These are phyloP conservation scores for Trinorchestia longiramus DNA, from an alignment of 1,140 invertebrate genomes.

Conservation along the genomic window DNA sequence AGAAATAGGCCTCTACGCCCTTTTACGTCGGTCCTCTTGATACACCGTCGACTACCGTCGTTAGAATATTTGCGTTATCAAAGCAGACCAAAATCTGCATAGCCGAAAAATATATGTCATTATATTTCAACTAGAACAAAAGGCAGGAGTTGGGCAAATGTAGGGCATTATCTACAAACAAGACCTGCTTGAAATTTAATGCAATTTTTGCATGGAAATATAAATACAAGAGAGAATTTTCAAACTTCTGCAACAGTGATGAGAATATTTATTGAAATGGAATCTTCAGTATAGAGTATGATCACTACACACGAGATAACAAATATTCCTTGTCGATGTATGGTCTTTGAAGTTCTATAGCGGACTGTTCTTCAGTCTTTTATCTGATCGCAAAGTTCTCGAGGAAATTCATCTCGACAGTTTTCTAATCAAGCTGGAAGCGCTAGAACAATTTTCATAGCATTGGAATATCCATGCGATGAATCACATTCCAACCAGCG, in stretches of 20 bases:
- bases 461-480: neutral
- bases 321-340: neutral
- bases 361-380: neutral
- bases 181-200: neutral
- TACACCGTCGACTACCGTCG: neutral
- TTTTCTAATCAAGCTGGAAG: neutral
- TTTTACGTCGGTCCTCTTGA: constrained; percentile 14
- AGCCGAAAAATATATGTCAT: constrained; percentile 11
- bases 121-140: constrained; percentile 32
- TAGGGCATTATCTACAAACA: neutral
- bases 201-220: neutral
- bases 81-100: constrained; percentile 36
- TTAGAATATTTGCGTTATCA: neutral
- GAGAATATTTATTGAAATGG: neutral
- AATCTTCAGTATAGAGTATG: neutral
- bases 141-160: neutral
- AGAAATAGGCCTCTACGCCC: neutral
- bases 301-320: neutral
- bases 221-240: neutral
- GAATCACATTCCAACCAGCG: neutral
- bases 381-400: neutral
- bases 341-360: neutral
- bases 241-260: neutral
- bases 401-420: neutral
- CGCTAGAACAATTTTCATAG: neutral